phyloP scores from a whole-genome alignment of 2,113 vertebrate species.

The Empidonax traillii region DNA sequence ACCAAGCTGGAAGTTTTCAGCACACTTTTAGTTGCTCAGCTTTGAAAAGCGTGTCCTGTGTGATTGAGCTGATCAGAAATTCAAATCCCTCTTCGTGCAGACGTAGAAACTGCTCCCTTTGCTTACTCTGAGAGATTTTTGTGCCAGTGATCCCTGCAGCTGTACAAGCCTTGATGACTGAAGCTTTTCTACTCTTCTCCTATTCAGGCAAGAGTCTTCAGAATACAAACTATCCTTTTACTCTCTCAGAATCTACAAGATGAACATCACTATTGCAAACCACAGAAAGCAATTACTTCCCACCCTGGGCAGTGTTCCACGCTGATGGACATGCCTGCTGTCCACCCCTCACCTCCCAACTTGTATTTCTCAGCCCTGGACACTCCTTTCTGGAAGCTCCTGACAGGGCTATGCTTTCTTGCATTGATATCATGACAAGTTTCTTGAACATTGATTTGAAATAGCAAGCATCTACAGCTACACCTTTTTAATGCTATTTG shows the following conservation, averaged over 20 bases:
- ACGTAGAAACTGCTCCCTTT: slow-evolving; percentile 37
- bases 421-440: neutral
- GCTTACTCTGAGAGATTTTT: slow-evolving; percentile 49
- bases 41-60: neutral
- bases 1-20: neutral
- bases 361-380: neutral
- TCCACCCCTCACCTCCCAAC: neutral
- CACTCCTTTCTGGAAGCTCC: neutral
- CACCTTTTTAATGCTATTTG: neutral
- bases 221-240: slow-evolving; percentile 32
- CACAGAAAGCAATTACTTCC: neutral
- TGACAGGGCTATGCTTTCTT: neutral
- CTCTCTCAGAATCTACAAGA: neutral
- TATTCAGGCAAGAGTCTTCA: neutral
- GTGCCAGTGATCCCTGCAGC: slow-evolving; percentile 51
- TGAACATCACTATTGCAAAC: neutral
- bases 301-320: neutral
- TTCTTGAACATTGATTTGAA: neutral
- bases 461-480: neutral
- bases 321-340: neutral
- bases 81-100: slow-evolving; percentile 21
- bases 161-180: slow-evolving; percentile 27
- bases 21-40: neutral
- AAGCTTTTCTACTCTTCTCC: slow-evolving; percentile 38
- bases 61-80: slow-evolving; percentile 50